A percentile compares a stretch with the other conserved stretches of the same genome.
These are phyloP conservation scores for Pteromalus puparum DNA, from an alignment of 1,140 invertebrate genomes.

Conservation along the genomic window DNA sequence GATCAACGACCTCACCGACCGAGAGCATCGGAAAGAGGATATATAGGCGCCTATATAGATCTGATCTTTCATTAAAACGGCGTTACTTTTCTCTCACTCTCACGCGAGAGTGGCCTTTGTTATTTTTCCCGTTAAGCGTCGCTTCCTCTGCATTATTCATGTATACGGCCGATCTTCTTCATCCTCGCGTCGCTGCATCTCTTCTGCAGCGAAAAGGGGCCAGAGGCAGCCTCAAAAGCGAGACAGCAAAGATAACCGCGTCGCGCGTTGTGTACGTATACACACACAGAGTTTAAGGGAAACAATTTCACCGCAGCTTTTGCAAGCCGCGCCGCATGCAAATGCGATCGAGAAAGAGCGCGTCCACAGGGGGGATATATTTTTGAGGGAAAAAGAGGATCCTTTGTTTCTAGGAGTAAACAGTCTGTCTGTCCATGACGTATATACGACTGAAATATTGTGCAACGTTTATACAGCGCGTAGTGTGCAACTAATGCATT, in stretches of 20 bases:
- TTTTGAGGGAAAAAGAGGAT: not conserved
- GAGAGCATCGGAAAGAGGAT: no score
- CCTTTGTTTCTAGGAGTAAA: not conserved
- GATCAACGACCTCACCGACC: no score
- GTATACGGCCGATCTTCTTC: slow-evolving; percentile 17
- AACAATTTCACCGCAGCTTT: slow-evolving; percentile 27
- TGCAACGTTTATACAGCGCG: not conserved
- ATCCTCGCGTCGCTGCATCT: slow-evolving; percentile 3
- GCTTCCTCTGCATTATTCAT: slow-evolving; percentile 36
- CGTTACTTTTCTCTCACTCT: not conserved
- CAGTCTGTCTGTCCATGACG: not conserved
- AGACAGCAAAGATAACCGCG: not conserved
- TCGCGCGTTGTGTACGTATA: not conserved
- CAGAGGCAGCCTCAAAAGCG: slow-evolving; percentile 1
- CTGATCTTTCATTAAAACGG: slow-evolving; percentile 24
- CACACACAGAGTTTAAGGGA: slow-evolving; percentile 1
- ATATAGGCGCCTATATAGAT: no score
- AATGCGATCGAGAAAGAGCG: not conserved
- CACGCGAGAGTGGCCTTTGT: slow-evolving; percentile 3
- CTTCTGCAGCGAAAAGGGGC: not conserved
- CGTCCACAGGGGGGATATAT: not conserved
- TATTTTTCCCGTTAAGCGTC: slow-evolving; percentile 38
- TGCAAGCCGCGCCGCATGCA: not conserved
- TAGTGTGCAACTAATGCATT: not conserved
- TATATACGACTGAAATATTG: not conserved